These are phyloP conservation scores for Bergia puertoricense DNA, from an alignment of 92 coral and sea anemone genomes.

Conservation along the genomic window DNA sequence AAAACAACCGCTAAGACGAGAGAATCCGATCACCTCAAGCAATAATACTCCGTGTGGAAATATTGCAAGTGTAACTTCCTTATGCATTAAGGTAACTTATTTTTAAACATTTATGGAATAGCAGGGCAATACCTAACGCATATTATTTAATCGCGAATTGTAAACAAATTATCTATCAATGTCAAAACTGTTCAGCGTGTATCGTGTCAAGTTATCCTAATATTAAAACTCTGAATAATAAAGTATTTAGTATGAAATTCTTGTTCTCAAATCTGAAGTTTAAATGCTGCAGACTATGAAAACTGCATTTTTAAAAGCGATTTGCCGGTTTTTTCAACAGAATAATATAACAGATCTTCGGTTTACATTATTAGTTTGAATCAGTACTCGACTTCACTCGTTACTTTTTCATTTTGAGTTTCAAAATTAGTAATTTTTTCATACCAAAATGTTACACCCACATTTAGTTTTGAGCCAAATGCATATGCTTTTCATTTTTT, in stretches of 20 bases:
- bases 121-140: constrained; percentile 22
- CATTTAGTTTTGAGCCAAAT: not conserved
- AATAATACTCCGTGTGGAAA: not conserved
- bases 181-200: constrained; percentile 5
- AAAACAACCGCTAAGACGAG: not conserved
- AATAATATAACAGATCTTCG: not conserved
- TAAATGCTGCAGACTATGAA: not conserved
- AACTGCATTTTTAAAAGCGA: not conserved
- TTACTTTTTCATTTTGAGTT: not conserved
- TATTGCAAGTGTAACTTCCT: constrained; percentile 1
- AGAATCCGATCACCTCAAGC: not conserved
- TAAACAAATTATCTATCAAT: constrained; percentile 28
- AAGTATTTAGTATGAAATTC: not conserved
- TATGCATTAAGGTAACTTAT: constrained; percentile 15
- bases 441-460: not conserved
- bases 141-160: not conserved
- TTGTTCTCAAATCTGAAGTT: not conserved
- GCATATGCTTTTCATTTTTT: not conserved
- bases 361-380: not conserved
- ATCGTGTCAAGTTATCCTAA: not conserved
- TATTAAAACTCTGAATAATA: too few relatives aligned
- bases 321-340: not conserved
- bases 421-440: not conserved
- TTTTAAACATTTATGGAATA: not conserved
- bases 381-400: not conserved